Evolutionary conservation across 2,888 invertebrate genomes (phyloP), one percentile per base, ranked within the genome.

Genomic region (Heliconius charithonia): DNA sequence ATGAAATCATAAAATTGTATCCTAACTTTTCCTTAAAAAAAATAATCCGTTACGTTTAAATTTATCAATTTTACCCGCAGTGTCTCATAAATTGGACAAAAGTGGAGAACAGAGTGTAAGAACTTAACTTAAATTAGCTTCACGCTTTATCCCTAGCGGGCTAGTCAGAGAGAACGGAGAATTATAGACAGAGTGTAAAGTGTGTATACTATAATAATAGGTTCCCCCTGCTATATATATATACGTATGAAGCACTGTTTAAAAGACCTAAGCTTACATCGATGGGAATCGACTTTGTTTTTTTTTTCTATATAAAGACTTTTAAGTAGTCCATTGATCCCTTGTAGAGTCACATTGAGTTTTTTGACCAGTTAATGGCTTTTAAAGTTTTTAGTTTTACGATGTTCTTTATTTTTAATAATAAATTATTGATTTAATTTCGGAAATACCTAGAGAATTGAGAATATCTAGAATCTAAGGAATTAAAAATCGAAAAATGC

Each of bases 311-410:
- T 63, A 16, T 63, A 16, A 27, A 19, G 13, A 27, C 67, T 59
- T 37, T 37, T 41, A 51, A 37, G 37, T 37, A 32, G 81, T 63
- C 13, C 77, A 7, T 73, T 79, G 79, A 81, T 41, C 79, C 29
- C 63, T n/a, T 25, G 29, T 22, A 51, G 77, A 75, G 78, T 78
- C 75, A 72, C 80, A 75, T 72, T 77, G 63, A 32, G 9, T 19
- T 63, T n/a, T 71, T 71, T 71, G 1, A n/a, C n/a, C 37, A 37
- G 13, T 71, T 71, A 71, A 56, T 67, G 67, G 71, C 56, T 32
- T 19, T 70, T 51, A 70, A 70, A 51, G 16, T 45, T 29, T 71
- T 22, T 29, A 56, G 19, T 56, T 29, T n/a, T 51, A 25, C 22
- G 22, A 71, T 22, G 4, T 7, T 4, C 29, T 29, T 12, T 45